Base-by-base conservation (phyloP, 2,113 vertebrate genomes). In the Callipepla californica region DNA sequence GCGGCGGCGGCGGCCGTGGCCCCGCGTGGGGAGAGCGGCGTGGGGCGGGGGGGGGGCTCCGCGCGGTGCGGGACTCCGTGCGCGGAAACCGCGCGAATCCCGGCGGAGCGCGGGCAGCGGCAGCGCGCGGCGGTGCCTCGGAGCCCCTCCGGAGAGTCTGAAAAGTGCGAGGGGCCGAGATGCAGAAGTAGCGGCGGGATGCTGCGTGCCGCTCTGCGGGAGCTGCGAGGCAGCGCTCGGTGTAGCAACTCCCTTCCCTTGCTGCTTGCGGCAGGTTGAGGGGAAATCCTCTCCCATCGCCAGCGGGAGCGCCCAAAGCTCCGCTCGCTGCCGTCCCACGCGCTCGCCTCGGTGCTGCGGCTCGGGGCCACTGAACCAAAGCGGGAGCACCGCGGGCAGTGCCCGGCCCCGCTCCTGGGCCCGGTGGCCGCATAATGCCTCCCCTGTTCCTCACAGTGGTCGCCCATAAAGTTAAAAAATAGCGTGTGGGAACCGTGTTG, bases 401-500 rank as follows among this genome's bases (percentile, higher is more conserved):
- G 30, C 28, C 53, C 11, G 30, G 30, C 16, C 16, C 16, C 55
- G 13, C 55, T 57, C 28, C 30, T 32, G 55, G 28, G 30, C 55
- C 55, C 17, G 18, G 6, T 19, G 28, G 55, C 2, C 1, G 57
- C 25, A 59, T 55, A 93, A 93, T 21, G 59, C 21, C 1, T 62
- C 51, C 86, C 86, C 83, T 72, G 80, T 92, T 87, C 75, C 59
- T 82, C 4, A 0, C 48, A 5, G 6, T 44, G 94, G 63, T 80
- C 91, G 85, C 80, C 72, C 22, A 70, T 72, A n/a, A 63, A 83
- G 85, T 92, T 94, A 93, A 95, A 95, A 96, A 94, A 92, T 72
- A 93, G 79, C 89, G 73, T 78, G 40, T 69, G 73, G 89, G 95
- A 96, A 87, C 70, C 57, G 61, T 1, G 19, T 48, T 88, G 28